Evolutionary conservation across 2,113 vertebrate genomes (phyloP).

Genomic region (Epinephelus lanceolatus): DNA sequence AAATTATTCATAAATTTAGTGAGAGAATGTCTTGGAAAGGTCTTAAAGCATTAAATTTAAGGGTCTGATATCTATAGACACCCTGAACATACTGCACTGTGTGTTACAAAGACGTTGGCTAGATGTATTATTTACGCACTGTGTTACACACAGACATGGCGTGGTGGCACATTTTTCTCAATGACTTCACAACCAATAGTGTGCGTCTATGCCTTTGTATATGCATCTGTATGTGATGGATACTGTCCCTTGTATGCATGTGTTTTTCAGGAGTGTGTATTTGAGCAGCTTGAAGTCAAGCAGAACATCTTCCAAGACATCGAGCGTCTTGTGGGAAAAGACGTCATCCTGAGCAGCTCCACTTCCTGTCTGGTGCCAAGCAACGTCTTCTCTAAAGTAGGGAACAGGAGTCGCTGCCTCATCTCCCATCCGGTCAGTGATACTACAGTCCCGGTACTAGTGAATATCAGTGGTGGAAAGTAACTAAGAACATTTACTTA

Average conservation of each 20-base stretch:
- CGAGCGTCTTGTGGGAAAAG: conserved; percentile 85
- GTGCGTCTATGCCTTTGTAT: neutral
- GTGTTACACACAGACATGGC: neutral
- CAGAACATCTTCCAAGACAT: conserved; percentile 90
- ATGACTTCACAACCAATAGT: neutral
- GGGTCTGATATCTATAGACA: no score
- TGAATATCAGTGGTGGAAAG: no score
- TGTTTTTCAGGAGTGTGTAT: conserved; percentile 91
- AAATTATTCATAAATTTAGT: no score
- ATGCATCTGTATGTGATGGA: no score
- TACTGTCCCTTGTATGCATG: conserved; percentile 5
- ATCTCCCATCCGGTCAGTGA: conserved; percentile 95
- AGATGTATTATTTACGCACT: neutral
- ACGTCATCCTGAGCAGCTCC: conserved; percentile 92
- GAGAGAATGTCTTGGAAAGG: no score
- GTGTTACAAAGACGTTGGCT: neutral
- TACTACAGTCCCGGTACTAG: neutral
- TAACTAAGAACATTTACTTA: no score
- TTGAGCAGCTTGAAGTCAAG: conserved; percentile 92
- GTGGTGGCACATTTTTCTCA: neutral
- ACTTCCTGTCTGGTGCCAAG: conserved; percentile 94
- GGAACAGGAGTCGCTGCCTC: conserved; percentile 90
- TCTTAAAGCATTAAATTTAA: no score
- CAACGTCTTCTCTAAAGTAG: conserved; percentile 89
- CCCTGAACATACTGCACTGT: neutral